phyloP scores from a whole-genome alignment of 2,113 vertebrate species.

The Telmatochromis sp. region DNA sequence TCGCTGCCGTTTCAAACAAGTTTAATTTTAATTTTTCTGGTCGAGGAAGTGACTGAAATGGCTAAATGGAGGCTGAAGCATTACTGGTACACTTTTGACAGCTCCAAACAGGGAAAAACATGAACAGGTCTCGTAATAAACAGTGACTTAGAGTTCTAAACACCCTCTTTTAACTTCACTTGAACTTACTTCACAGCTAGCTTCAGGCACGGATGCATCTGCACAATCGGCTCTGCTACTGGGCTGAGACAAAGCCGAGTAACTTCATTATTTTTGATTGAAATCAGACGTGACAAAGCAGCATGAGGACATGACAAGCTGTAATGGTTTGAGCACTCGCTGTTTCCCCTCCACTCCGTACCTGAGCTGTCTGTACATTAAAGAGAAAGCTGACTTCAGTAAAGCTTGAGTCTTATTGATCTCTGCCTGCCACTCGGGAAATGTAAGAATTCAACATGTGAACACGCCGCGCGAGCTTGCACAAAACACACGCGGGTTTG shows the following conservation, averaged over 20 bases:
- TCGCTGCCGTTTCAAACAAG: background rate
- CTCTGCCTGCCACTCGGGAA: background rate
- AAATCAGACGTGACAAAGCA: conserved; percentile 9
- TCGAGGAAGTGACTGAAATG: background rate
- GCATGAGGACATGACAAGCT: background rate
- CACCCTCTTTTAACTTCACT: background rate
- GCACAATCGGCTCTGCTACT: background rate
- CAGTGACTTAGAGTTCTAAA: background rate
- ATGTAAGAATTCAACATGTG: background rate
- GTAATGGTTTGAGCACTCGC: background rate
- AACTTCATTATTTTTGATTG: conserved; percentile 26
- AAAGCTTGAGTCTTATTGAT: conserved; percentile 21
- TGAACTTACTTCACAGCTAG: background rate
- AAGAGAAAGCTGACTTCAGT: conserved; percentile 8
- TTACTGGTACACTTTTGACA: background rate
- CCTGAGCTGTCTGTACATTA: conserved; percentile 1
- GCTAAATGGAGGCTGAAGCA: background rate
- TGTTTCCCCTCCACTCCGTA: background rate
- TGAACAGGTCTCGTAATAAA: background rate
- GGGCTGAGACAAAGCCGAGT: background rate
- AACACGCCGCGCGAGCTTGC: background rate
- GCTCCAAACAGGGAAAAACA: background rate
- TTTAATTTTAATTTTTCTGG: background rate
- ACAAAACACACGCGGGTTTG: background rate
- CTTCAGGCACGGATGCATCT: background rate